These are phyloP conservation scores for Ellobium chinense DNA, from an alignment of 2,888 invertebrate genomes.

Conservation along the genomic window DNA sequence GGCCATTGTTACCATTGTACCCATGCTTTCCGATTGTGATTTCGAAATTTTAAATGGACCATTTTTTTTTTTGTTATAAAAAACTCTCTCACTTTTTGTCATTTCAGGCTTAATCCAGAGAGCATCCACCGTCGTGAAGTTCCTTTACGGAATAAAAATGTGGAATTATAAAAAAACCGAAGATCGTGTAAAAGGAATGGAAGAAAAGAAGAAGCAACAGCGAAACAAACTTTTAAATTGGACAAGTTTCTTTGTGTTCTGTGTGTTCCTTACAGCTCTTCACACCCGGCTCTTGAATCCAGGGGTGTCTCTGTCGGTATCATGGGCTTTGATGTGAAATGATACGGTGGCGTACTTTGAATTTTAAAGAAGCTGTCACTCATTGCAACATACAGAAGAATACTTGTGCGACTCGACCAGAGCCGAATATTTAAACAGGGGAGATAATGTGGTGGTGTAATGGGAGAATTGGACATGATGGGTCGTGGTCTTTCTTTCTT, in stretches of 20 bases:
- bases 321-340: background rate
- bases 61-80: background rate
- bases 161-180: background rate
- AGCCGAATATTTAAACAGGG: too few species aligned
- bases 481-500: background rate
- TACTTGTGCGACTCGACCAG: too few species aligned
- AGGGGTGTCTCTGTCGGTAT: constrained; percentile 16
- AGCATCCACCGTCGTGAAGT: too few species aligned
- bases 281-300: background rate
- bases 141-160: too few species aligned
- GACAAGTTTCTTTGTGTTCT: constrained; percentile 14
- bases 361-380: constrained; percentile 20
- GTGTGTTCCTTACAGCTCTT: background rate
- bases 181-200: background rate
- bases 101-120: too few species aligned
- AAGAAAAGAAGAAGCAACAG: background rate
- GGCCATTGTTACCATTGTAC: background rate
- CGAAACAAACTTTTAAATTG: background rate
- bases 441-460: background rate
- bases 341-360: background rate
- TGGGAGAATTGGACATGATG: background rate
- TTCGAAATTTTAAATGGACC: background rate
- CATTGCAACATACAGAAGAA: too few species aligned
- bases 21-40: background rate
- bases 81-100: background rate